Evolutionary conservation across 30 jellyfish, hydroid and myxozoan species (phyloP), one percentile per base, ranked within the genome.

Genomic region (Mastigias papua): DNA sequence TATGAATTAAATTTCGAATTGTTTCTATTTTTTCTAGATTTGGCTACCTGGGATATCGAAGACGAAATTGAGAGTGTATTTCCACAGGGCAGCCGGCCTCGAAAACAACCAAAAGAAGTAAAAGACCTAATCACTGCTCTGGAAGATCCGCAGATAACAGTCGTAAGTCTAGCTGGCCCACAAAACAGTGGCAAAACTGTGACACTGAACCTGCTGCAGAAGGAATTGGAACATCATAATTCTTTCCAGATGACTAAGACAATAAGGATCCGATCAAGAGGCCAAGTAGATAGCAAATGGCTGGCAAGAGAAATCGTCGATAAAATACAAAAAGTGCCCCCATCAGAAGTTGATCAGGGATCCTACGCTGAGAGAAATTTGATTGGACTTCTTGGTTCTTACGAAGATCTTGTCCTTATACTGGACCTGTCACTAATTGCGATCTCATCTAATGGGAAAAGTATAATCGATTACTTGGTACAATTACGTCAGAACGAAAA

Each of bases 81-180:
- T 27, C 7, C 37, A 17, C 46, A 63, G 13, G 42, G 46, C 13
- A 2, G 7, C 22, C 74, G 3, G 17, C 5, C 5, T 63, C 32
- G 23, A 27, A 63, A 63, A 25, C 2, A 8, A 27, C 63, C 83
- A 21, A 20, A n/a, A 20, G 67, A 32, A 32, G 66, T 72, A 1
- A 37, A 21, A 9, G 20, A n/a, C 21, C 35, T 72, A 34, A 15
- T 34, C 1, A 35, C 19, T 23, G 83, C 85, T 33, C 34, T 83
- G 58, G n/a, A 61, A 4, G 49, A 71, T 62, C 87, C 75, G 1
- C 22, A 51, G 16, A 72, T 34, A 54, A 26, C 61, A 19, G 64
- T 83, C 29, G 54, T 83, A 82, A 69, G 86, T 21, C 58, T 83
- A 22, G 92, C 85, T 21, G 92, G 92, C 29, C 92, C 82, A 21